Percentiles rank a stretch among this genome's conserved stretches.
phyloP scores from a whole-genome alignment of 1,140 invertebrate genomes.

The Odontomachus brunneus region DNA sequence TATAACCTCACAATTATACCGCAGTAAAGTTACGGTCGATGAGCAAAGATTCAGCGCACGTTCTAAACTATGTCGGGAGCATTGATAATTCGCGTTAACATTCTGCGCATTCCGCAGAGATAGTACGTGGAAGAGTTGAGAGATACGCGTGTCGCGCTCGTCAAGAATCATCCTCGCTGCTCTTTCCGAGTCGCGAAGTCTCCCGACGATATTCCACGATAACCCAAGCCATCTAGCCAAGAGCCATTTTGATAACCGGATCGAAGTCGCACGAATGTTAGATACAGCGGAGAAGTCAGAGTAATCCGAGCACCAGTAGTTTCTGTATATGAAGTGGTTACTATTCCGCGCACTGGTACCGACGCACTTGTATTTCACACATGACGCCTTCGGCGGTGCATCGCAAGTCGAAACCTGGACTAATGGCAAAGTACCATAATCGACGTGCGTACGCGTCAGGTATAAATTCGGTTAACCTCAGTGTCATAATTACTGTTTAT shows the following conservation, averaged over 20 bases:
- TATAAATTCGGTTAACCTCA: not conserved
- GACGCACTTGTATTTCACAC: slow-evolving; percentile 11
- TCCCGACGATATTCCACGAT: slow-evolving; percentile 27
- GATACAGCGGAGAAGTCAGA: slow-evolving; percentile 49
- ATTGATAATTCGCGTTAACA: not conserved
- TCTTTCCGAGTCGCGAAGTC: slow-evolving; percentile 10
- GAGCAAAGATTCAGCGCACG: not conserved
- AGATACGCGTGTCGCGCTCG: not conserved
- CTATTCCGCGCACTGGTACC: not conserved
- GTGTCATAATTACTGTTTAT: slow-evolving; percentile 2
- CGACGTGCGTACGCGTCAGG: not conserved
- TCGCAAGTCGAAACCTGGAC: slow-evolving; percentile 31
- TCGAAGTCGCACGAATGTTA: slow-evolving; percentile 22
- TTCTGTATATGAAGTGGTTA: slow-evolving; percentile 44
- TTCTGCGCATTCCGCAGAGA: not conserved
- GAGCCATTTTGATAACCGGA: slow-evolving; percentile 30
- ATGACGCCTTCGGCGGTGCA: not conserved
- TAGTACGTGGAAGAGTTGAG: slow-evolving; percentile 11
- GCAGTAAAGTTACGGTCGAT: not conserved
- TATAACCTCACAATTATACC: not conserved
- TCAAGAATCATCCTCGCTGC: slow-evolving; percentile 34
- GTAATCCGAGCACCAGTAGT: slow-evolving; percentile 60
- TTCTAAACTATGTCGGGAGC: not conserved
- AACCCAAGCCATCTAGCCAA: not conserved
- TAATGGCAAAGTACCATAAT: not conserved